Conservation (phyloP, 2,797 vertebrate species). For the Zenarchopterus dispar region DNA sequence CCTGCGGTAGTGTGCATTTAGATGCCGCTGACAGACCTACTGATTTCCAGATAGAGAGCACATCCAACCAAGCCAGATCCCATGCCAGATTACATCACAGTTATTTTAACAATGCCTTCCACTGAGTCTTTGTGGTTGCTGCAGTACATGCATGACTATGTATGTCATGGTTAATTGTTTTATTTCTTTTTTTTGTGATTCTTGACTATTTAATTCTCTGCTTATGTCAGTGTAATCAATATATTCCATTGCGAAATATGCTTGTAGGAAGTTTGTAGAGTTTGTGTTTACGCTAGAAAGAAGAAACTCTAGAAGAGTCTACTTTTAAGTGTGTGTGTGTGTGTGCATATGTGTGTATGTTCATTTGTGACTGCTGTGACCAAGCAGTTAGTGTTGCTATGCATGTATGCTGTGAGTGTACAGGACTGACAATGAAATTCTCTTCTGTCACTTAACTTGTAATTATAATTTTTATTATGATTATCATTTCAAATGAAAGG, state of each 20-base stretch:
- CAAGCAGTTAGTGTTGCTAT: too few species aligned
- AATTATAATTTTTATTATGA: neutral
- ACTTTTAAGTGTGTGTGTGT: neutral
- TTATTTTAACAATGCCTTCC: slow-evolving; percentile 62
- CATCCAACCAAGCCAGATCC: slow-evolving; percentile 55
- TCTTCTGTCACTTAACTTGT: too few species aligned
- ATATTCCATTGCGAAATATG: too few species aligned
- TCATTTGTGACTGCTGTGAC: slow-evolving; percentile 9
- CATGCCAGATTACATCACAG: slow-evolving; percentile 63
- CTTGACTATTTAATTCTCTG: slow-evolving; percentile 1
- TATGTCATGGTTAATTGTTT: slow-evolving; percentile 5
- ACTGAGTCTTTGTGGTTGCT: slow-evolving; percentile 45
- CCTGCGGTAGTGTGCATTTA: slow-evolving; percentile 60
- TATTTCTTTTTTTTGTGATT: neutral
- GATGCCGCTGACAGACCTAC: slow-evolving; percentile 69
- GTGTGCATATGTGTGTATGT: neutral
- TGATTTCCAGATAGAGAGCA: slow-evolving; percentile 71
- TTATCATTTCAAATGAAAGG: neutral
- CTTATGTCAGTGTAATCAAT: too few species aligned
- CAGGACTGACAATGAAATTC: too few species aligned
- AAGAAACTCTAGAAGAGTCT: too few species aligned
- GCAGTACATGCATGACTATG: slow-evolving; percentile 23
- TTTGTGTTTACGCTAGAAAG: too few species aligned
- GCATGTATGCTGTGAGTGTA: too few species aligned
- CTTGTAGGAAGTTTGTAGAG: too few species aligned